Percentiles rank a stretch among this genome's conserved stretches.
Evolutionary conservation across 2,797 vertebrate species (phyloP).

Genomic region (Huso huso): DNA sequence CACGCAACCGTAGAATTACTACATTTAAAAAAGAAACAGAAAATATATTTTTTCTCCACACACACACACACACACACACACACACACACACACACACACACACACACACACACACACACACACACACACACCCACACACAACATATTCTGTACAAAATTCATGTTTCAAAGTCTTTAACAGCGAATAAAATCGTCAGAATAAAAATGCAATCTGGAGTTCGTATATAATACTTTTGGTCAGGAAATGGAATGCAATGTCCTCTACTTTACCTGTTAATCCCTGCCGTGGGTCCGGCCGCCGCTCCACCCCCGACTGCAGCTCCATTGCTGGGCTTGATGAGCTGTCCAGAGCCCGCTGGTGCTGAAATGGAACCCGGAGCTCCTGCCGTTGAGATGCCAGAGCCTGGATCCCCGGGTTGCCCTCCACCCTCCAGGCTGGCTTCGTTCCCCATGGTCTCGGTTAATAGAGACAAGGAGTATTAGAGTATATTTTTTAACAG

Average conservation of each 20-base stretch:
- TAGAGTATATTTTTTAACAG: slow-evolving; percentile 42
- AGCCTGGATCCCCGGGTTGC: slow-evolving; percentile 58
- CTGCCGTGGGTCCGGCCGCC: slow-evolving; percentile 54
- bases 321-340: slow-evolving; percentile 70
- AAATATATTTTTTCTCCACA: neutral
- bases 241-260: slow-evolving; percentile 30
- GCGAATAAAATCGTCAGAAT: too few species aligned
- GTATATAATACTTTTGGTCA: neutral
- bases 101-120: neutral
- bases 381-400: slow-evolving; percentile 54
- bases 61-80: neutral
- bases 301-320: slow-evolving; percentile 62
- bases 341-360: slow-evolving; percentile 72
- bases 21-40: too few species aligned
- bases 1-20: too few species aligned
- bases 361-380: slow-evolving; percentile 73
- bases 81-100: neutral
- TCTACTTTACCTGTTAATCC: slow-evolving; percentile 66
- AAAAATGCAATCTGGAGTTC: too few species aligned
- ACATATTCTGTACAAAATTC: too few species aligned
- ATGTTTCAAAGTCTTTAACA: too few species aligned
- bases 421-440: slow-evolving; percentile 67
- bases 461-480: slow-evolving; percentile 41
- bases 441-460: slow-evolving; percentile 67
- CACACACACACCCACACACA: neutral